Evolutionary conservation across 2,113 vertebrate genomes (phyloP), one percentile per base, ranked within the genome.

Genomic region (Rattus rattus): DNA sequence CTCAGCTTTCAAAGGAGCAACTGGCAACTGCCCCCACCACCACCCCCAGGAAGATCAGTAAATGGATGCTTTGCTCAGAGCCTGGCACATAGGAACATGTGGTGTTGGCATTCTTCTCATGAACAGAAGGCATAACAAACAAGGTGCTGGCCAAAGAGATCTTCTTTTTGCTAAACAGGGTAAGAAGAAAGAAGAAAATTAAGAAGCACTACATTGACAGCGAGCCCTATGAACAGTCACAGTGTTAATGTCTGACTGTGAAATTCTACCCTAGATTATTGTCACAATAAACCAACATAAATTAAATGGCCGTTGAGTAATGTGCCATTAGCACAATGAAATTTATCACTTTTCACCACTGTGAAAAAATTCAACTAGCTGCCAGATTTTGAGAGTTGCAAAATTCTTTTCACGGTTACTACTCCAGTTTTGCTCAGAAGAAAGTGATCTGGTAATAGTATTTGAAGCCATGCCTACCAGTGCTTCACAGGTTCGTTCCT

Each of bases 231-330:
- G 54, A 75, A 97, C 47, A 90, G 97, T 79, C 96, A 97, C 76
- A 5, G 89, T 97, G 28, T 36, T 67, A 76, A 77, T 67, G 10
- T 92, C 91, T 96, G 96, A 93, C 85, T 70, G 67, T 88, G 95
- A 56, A 96, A 91, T 96, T 98, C 97, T 97, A 95, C 96, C 19
- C 36, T 84, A 24, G 56, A 61, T 75, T 52, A 19, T 83, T 59
- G 8, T 98, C 97, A 95, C 96, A 75, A 96, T 97, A 97, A 97
- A 97, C 92, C 97, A 96, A 94, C 98, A 98, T 97, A 98, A 98
- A 95, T 98, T 98, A 98, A 97, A 96, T 75, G 65, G 30, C 20
- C 96, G 97, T 97, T 97, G 96, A 96, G 98, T 97, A 98, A 97
- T 96, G 97, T 96, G 97, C 56, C 79, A 17, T 83, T 70, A 88